Evolutionary conservation across 1,140 invertebrate genomes (phyloP), one percentile per base, ranked within the genome.

Genomic region (Ceratoteleas bidentatus): DNA sequence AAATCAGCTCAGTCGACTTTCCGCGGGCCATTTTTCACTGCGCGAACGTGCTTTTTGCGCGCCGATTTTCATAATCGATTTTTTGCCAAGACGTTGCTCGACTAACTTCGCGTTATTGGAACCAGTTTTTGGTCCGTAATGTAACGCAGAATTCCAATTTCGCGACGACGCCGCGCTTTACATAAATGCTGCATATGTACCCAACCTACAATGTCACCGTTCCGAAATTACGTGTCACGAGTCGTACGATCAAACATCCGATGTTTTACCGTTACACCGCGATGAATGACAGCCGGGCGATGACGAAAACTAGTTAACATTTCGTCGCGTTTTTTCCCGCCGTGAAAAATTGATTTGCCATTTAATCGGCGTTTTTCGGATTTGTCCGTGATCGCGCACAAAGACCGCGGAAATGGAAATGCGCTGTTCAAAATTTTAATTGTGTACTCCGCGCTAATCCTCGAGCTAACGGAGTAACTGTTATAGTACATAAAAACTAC

Each of bases 91-190:
- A 45, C 45, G 62, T 45, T 50, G 62, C 62, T 65, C 45, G 62
- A 65, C 62, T 65, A 65, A 65, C 52, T 54, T 65, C 52, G 16
- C 62, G 53, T 65, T 54, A 65, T 54, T 65, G 45, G 32, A 65
- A 54, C 33, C 36, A 38, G 62, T 65, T 38, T 54, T 64, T 64
- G 49, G 53, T 34, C 40, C 36, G 53, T 64, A 64, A 64, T 53
- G 40, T 16, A 36, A 36, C 62, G 6, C 16, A 54, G 62, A 65
- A 65, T 65, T 64, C n/a, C 50, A 65, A 65, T 54, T 65, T 65
- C 14, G 24, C 13, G n/a, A 15, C 14, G 40, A 65, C 36, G 61
- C 53, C 53, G 49, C 40, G 32, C 50, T 65, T 53, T 65, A 24
- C 24, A 65, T 65, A 40, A 65, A 65, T 65, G 50, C 40, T 53